These are phyloP conservation scores for Scaptomyza tumidula DNA, from an alignment of 2,888 invertebrate genomes.

Conservation along the genomic window DNA sequence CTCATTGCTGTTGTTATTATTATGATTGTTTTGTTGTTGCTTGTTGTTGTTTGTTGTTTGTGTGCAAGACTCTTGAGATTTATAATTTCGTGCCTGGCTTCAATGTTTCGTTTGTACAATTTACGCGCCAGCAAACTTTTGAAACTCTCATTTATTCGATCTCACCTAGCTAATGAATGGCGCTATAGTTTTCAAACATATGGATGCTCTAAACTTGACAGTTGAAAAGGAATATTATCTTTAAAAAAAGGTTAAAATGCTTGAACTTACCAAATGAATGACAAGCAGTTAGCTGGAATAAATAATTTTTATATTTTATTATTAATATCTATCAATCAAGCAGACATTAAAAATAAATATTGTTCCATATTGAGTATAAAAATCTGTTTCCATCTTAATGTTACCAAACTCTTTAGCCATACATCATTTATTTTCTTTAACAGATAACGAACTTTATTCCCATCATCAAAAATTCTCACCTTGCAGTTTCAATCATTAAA, in stretches of 20 bases:
- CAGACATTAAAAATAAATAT: too few relatives aligned
- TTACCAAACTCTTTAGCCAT: neutral
- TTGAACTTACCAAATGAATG: too few relatives aligned
- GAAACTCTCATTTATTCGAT: slow-evolving; percentile 9
- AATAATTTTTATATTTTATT: too few relatives aligned
- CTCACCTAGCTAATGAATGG: slow-evolving; percentile 18
- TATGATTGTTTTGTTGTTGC: slow-evolving; percentile 1
- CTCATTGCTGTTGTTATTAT: slow-evolving; percentile 1
- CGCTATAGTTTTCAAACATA: slow-evolving; percentile 5
- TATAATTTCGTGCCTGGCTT: slow-evolving; percentile 50
- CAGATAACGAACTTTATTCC: neutral
- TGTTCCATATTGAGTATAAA: too few relatives aligned
- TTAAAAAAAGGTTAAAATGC: too few relatives aligned
- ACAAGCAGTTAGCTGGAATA: too few relatives aligned
- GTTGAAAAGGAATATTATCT: too few relatives aligned
- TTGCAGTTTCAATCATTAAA: slow-evolving; percentile 26
- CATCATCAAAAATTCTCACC: neutral
- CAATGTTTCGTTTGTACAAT: slow-evolving; percentile 56
- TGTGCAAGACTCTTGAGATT: slow-evolving; percentile 60
- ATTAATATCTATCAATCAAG: too few relatives aligned
- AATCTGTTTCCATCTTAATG: too few relatives aligned
- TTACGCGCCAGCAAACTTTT: slow-evolving; percentile 36
- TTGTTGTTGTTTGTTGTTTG: slow-evolving; percentile 9
- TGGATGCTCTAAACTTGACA: neutral
- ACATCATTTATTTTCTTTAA: neutral